Base-by-base conservation (phyloP, 2,797 vertebrate genomes). In the Liparis tanakae region DNA sequence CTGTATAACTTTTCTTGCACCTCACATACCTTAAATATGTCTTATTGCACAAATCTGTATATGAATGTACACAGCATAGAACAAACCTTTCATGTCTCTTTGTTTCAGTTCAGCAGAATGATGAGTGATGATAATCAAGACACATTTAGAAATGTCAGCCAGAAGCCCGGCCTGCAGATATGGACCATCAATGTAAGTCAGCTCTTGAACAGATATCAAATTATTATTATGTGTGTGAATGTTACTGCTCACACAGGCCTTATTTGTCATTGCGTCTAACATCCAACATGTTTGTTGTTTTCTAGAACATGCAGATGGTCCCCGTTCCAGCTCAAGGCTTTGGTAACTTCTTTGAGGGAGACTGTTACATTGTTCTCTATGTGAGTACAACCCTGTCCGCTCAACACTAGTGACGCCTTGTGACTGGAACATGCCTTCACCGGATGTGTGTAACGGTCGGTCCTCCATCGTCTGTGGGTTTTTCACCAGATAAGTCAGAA, bases 331-430 rank as follows among this genome's bases (percentile, higher is more conserved):
- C 94, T 17, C 93, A 94, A 65, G 94, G 91, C 17, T 96, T 94
- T 18, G 97, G 97, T 39, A 96, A 95, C 33, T 97, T 98, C 83
- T 98, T 97, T 73, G 96, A 97, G 88, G 97, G 97, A 3, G 97
- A 98, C 87, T 97, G 96, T 80, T 98, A 98, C 88, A 92, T 98
- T 58, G 74, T 97, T 81, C 87, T 98, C 64, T 76, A 92, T 5
- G 97, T 98, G 87, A 96, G 96, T 96, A 78, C 6, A 67, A 25
- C 13, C 15, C 39, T 22, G 20, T 20, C 2, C 20, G 20, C 50
- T 53, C 25, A 22, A 18, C 55, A 48, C 50, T 12, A 75, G 71
- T 66, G n/a, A 50, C 66, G 25, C 6, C 25, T 3, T 12, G 18
- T 62, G 43, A 71, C 41, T 54, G 58, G 48, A 17, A 18, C 54